A percentile compares a stretch with the other conserved stretches of the same genome.
Conservation (phyloP, 2,797 vertebrate genomes). For the Arremon aurantiirostris region DNA sequence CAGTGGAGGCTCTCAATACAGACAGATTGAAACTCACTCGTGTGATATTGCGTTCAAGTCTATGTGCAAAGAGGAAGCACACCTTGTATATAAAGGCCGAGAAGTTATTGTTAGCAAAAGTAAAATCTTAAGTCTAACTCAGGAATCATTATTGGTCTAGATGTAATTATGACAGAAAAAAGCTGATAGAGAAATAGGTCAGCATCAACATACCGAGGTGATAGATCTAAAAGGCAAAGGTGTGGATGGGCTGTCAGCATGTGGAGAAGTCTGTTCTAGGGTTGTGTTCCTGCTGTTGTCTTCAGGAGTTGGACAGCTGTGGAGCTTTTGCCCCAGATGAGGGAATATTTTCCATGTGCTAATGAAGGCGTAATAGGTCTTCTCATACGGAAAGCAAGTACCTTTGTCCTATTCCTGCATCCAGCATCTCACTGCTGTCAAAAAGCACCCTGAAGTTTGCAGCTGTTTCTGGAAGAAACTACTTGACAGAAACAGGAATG, state of each 20-base stretch:
- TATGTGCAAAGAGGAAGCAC: neutral
- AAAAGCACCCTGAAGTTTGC: neutral
- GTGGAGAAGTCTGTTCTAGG: neutral
- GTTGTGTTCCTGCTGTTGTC: neutral
- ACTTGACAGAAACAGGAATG: neutral
- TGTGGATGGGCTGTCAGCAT: neutral
- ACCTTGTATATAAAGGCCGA: neutral
- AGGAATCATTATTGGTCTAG: neutral
- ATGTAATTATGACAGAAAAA: neutral
- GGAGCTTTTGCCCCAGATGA: neutral
- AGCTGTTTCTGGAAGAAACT: neutral
- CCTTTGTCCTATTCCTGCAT: neutral
- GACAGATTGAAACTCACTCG: neutral
- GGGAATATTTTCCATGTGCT: neutral
- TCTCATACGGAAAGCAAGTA: neutral
- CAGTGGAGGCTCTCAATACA: neutral
- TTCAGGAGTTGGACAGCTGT: neutral
- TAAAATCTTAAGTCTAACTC: neutral
- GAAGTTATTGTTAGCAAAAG: neutral
- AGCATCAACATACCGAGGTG: neutral
- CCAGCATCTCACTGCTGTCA: neutral
- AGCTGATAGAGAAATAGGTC: neutral
- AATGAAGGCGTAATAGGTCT: rapidly evolving
- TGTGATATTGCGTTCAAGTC: neutral
- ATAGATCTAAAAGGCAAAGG: neutral